These are phyloP conservation scores for Drosophila prosaltans DNA, from an alignment of 1,140 invertebrate species.

Conservation along the genomic window DNA sequence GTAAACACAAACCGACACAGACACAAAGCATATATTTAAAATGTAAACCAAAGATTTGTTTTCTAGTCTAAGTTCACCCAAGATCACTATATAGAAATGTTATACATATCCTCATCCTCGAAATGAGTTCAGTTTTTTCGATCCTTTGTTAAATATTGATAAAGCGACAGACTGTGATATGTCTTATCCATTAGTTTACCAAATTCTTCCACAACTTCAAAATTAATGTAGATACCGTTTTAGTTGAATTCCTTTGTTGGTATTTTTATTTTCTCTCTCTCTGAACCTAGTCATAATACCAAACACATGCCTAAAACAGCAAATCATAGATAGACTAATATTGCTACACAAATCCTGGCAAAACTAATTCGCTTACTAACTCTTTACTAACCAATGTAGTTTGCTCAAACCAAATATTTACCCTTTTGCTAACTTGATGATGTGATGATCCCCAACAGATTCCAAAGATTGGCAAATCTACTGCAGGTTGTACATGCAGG, in stretches of 20 bases:
- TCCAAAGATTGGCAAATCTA: slow-evolving; percentile 74
- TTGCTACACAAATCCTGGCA: slow-evolving; percentile 24
- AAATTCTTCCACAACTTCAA: slow-evolving; percentile 51
- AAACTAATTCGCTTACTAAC: slow-evolving; percentile 17
- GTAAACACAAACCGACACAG: background rate
- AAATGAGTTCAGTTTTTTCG: slow-evolving; percentile 11
- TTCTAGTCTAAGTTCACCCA: slow-evolving; percentile 11
- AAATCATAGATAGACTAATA: slow-evolving; percentile 24
- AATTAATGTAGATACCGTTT: slow-evolving; percentile 32
- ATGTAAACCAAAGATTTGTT: slow-evolving; percentile 20
- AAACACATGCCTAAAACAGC: background rate
- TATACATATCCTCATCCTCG: slow-evolving; percentile 36
- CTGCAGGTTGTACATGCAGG: slow-evolving; percentile 64
- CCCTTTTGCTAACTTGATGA: slow-evolving; percentile 48
- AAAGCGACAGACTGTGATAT: slow-evolving; percentile 62
- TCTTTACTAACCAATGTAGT: slow-evolving; percentile 22
- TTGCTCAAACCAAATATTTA: slow-evolving; percentile 43
- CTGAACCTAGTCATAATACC: slow-evolving; percentile 19
- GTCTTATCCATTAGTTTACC: slow-evolving; percentile 43
- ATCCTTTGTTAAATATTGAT: background rate
- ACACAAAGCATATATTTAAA: background rate
- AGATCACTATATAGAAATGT: background rate
- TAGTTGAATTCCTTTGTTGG: background rate
- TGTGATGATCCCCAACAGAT: slow-evolving; percentile 56
- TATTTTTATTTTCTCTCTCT: slow-evolving; percentile 5